phyloP scores from a whole-genome alignment of 2,797 vertebrate genomes.

The Lepus oiostolus region DNA sequence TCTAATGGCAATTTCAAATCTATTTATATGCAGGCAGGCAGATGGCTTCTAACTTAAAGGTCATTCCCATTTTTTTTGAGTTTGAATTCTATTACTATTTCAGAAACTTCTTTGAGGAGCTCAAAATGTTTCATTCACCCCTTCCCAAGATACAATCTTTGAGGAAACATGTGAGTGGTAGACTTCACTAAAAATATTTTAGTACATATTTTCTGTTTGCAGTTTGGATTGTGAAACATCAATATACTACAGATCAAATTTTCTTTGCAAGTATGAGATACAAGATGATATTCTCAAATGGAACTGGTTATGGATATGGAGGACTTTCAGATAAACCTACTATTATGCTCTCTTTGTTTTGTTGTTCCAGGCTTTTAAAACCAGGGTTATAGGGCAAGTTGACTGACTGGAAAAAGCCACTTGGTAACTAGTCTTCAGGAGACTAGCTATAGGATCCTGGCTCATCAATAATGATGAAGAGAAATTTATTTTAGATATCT shows the following conservation, averaged over 20 bases:
- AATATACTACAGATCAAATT: neutral
- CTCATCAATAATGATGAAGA: neutral
- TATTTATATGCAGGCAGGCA: conserved; percentile 32
- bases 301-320: neutral
- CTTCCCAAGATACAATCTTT: neutral
- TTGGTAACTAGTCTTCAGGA: conserved; percentile 1
- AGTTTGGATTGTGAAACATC: neutral
- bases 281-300: conserved; percentile 41
- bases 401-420: neutral
- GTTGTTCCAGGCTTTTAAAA: conserved; percentile 16
- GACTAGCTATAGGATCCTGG: neutral
- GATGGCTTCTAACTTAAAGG: conserved; percentile 36
- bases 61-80: neutral
- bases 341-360: conserved; percentile 40
- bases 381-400: neutral
- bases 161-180: conserved; percentile 19
- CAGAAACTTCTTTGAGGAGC: neutral
- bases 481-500: neutral
- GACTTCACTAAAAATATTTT: conserved; percentile 54
- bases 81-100: conserved; percentile 44
- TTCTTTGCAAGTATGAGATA: neutral
- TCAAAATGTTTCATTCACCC: conserved; percentile 32
- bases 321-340: conserved; percentile 26
- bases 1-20: neutral
- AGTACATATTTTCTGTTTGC: neutral